Evolutionary conservation across 1,140 invertebrate genomes (phyloP), one percentile per base, ranked within the genome.

Genomic region (Caenorhabditis remanei): DNA sequence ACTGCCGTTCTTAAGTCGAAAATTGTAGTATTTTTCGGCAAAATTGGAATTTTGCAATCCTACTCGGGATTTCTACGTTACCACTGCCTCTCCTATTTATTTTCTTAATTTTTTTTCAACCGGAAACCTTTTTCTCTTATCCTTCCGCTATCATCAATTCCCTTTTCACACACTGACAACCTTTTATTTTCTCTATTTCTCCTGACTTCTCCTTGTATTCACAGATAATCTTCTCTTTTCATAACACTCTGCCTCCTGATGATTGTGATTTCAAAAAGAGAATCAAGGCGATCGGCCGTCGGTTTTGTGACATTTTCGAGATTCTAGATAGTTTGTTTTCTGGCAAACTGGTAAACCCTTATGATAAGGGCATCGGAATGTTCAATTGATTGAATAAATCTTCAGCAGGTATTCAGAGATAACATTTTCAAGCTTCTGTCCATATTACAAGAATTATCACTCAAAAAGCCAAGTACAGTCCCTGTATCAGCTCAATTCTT

Each of bases 211-310:
- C 65, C 14, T 24, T 19, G 8, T 48, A n/a, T n/a, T 21, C n/a
- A 24, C 46, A 24, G 19, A 24, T 50, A 46, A 50, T 79, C 46
- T 40, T 50, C 41, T 53, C 46, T 79, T 79, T 50, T 79, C 71
- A 79, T 79, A 79, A 79, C 43, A 79, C 71, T 79, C 53, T 50
- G 71, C 46, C 46, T 79, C 71, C 43, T 79, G 71, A 50, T 79
- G 71, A 79, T 79, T 79, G 71, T 79, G 71, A 79, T 79, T 79
- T 79, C 43, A 71, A 79, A 50, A 21, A 32, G 24, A 50, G 46
- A 79, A 79, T 79, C 71, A 79, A 79, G 46, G 46, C 43, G 71
- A 50, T 79, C 46, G 43, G 46, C 53, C 71, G 65, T 9, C 43
- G 71, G 9, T 79, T 79, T 79, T 79, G 71, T 50, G 46, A 79